Percentiles rank a stretch among this genome's conserved stretches.
These are phyloP conservation scores for Columba janthina DNA, from an alignment of 2,113 vertebrate species.

Conservation along the genomic window DNA sequence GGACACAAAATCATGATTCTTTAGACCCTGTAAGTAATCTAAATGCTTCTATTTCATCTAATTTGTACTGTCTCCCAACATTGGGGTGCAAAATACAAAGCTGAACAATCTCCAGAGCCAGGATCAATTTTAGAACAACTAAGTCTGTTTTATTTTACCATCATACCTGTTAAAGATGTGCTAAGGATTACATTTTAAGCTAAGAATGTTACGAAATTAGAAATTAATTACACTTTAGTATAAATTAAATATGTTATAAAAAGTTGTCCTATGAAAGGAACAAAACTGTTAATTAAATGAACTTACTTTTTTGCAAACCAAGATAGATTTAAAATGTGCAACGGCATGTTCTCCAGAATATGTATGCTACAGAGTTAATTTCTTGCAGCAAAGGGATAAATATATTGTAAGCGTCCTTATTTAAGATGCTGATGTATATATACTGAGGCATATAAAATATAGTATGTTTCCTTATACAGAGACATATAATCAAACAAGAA, in stretches of 20 bases:
- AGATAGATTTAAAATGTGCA: constrained; percentile 54
- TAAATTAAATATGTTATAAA: not conserved
- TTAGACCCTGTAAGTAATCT: not conserved
- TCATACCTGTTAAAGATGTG: not conserved
- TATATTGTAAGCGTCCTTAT: not conserved
- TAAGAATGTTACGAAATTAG: not conserved
- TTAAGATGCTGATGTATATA: constrained; percentile 59
- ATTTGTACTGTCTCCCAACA: not conserved
- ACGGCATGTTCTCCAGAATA: not conserved
- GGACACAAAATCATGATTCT: not conserved
- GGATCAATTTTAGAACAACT: not conserved
- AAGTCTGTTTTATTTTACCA: not conserved
- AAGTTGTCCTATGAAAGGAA: constrained; percentile 51
- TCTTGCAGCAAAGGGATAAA: not conserved
- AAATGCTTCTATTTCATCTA: not conserved
- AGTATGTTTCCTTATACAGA: constrained; percentile 37
- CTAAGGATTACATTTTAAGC: not conserved
- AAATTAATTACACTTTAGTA: not conserved
- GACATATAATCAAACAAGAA: constrained; percentile 50
- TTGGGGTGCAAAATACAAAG: not conserved
- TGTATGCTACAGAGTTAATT: not conserved
- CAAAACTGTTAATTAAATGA: constrained; percentile 47
- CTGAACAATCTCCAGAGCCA: not conserved
- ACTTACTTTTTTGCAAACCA: constrained; percentile 26
- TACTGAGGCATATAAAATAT: not conserved